Base-by-base conservation (phyloP, 2,888 invertebrate species). In the Ashinkailepas kermadecensis region DNA sequence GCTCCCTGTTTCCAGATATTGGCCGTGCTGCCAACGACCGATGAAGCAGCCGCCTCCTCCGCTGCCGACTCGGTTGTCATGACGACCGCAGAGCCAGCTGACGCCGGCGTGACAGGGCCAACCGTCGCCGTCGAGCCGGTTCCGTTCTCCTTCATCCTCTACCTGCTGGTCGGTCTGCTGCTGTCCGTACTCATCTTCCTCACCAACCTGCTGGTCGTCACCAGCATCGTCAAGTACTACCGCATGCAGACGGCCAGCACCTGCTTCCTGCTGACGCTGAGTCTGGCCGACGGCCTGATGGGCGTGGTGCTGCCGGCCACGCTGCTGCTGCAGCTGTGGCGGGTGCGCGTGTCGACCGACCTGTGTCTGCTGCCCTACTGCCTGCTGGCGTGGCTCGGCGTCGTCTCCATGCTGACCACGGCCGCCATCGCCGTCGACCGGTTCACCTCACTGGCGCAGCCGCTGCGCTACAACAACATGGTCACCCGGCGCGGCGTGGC, bases 401-500 rank as follows among this genome's bases (percentile, higher is more conserved):
- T 15, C 39, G 70, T 70, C 39, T 70, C 70, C 7, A 15, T 70
- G 39, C 70, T 70, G 15, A 70, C 90, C 80, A 89, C 91, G 85
- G 90, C 91, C 0, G 90, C 91, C 54, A 91, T 92, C 81, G 91
- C 91, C 0, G 89, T 91, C 59, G 91, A 92, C 85, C 87, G 91
- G 81, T 89, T 91, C 85, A 91, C 91, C 1, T 91, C 91, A 6
- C 87, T 92, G 54, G 90, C 90, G 7, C 89, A 90, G 83, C 91
- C 92, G 0, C 87, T 92, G 80, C 87, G 91, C 81, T 92, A 92
- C 87, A 91, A 91, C 85, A 85, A 91, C 86, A 89, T 91, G 83
- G 91, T 92, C 84, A 91, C 91, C 1, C 90, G 90, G 86, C 89
- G 90, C 81, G 90, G 90, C 83, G 90, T 91, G 81, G 89, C 90